These are phyloP conservation scores for Nycticebus coucang DNA, from an alignment of 2,113 vertebrate species.

Conservation along the genomic window DNA sequence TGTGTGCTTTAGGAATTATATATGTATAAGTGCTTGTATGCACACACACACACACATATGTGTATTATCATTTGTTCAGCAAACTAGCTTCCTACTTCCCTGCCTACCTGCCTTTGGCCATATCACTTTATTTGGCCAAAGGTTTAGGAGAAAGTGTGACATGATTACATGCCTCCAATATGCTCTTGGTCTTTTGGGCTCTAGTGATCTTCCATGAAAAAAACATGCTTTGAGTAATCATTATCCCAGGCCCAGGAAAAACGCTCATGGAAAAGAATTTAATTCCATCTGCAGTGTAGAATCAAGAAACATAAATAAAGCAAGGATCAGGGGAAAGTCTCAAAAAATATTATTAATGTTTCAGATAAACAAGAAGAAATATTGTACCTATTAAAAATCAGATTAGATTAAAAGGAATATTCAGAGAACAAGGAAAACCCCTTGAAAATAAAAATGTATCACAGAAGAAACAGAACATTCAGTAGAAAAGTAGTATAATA, in stretches of 20 bases:
- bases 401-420: not conserved
- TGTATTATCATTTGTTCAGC: not conserved
- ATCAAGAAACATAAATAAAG: not conserved
- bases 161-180: not conserved
- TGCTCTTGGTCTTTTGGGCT: not conserved
- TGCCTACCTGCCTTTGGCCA: not conserved
- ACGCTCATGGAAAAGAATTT: not conserved
- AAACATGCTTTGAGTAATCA: not conserved
- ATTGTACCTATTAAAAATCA: not conserved
- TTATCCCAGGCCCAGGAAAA: not conserved
- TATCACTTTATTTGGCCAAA: not conserved
- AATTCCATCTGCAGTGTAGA: not conserved
- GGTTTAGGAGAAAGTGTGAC: not conserved
- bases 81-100: not conserved
- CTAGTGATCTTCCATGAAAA: not conserved
- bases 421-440: not conserved
- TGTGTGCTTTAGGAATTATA: not conserved
- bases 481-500: not conserved
- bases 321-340: not conserved
- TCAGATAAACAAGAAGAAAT: not conserved
- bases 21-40: not conserved
- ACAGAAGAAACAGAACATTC: not conserved
- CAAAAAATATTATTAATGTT: not conserved
- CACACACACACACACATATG: too few relatives aligned
- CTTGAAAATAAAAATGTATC: not conserved